phyloP scores from a whole-genome alignment of 2,888 invertebrate species.

The Drosophila acutilabella region DNA sequence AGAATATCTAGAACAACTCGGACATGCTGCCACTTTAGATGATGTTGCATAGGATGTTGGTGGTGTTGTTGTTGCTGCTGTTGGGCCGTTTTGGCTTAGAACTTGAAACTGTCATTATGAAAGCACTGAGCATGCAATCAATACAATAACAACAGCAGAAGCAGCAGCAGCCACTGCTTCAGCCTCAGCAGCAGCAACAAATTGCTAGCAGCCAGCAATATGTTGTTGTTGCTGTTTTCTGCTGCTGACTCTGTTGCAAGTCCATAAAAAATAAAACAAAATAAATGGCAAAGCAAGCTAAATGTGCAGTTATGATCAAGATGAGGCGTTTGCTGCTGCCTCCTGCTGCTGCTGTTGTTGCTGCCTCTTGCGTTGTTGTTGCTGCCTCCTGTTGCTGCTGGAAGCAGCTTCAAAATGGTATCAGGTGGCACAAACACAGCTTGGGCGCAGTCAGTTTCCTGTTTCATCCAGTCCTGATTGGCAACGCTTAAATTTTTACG shows the following conservation, averaged over 20 bases:
- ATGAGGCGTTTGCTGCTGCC: constrained; percentile 48
- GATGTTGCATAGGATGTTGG: constrained; percentile 57
- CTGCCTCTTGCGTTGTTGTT: constrained; percentile 8
- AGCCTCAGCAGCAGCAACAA: constrained; percentile 30
- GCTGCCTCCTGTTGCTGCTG: constrained; percentile 35
- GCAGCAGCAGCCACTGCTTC: constrained; percentile 15
- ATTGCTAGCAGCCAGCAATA: constrained; percentile 26
- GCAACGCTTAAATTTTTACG: constrained; percentile 68
- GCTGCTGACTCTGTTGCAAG: constrained; percentile 38
- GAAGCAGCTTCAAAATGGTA: constrained; percentile 68
- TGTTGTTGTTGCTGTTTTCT: constrained; percentile 27
- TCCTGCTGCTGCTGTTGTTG: constrained; percentile 30
- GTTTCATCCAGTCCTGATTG: constrained; percentile 63
- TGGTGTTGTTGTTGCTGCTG: constrained; percentile 20
- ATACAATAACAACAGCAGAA: constrained; percentile 52
- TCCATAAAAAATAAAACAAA: constrained; percentile 72
- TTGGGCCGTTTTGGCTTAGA: constrained; percentile 76
- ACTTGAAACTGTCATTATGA: constrained; percentile 80
- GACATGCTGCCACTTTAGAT: constrained; percentile 74
- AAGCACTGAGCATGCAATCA: constrained; percentile 81
- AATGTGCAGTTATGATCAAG: constrained; percentile 79
- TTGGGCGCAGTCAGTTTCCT: constrained; percentile 54
- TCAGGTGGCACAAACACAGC: constrained; percentile 68
- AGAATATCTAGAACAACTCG: constrained; percentile 75
- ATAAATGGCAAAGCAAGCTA: constrained; percentile 74